Evolutionary conservation across 2,797 vertebrate genomes (phyloP).

Genomic region (Callimico goeldii): DNA sequence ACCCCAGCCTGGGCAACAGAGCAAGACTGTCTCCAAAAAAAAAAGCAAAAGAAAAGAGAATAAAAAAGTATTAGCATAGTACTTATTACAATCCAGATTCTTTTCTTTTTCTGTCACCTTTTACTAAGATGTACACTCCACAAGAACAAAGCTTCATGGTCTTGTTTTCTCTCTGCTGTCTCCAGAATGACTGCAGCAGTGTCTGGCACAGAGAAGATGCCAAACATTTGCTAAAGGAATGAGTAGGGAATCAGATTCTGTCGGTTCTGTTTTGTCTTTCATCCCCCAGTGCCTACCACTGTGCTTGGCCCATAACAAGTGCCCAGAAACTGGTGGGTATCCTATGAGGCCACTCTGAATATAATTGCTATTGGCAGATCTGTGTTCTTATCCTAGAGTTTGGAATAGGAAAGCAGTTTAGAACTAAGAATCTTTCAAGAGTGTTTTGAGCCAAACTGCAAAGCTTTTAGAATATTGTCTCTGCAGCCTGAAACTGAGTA

Average conservation of each 20-base stretch:
- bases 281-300: neutral
- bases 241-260: neutral
- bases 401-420: neutral
- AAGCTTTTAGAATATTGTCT: constrained; percentile 37
- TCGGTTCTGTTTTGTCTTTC: neutral
- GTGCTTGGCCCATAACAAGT: neutral
- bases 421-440: constrained; percentile 36
- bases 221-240: constrained; percentile 22
- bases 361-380: neutral
- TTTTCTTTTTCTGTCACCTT: constrained; percentile 26
- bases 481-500: neutral
- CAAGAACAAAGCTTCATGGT: neutral
- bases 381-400: constrained; percentile 12
- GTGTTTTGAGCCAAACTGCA: constrained; percentile 22
- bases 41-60: no score
- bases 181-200: neutral
- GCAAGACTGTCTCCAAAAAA: neutral
- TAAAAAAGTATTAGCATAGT: neutral
- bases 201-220: neutral
- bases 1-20: neutral
- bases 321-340: constrained; percentile 2
- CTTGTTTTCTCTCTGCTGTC: neutral
- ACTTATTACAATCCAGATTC: neutral
- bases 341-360: neutral
- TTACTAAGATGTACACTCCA: neutral